These are phyloP conservation scores for Timema cristinae DNA, from an alignment of 2,888 invertebrate genomes.

Conservation along the genomic window DNA sequence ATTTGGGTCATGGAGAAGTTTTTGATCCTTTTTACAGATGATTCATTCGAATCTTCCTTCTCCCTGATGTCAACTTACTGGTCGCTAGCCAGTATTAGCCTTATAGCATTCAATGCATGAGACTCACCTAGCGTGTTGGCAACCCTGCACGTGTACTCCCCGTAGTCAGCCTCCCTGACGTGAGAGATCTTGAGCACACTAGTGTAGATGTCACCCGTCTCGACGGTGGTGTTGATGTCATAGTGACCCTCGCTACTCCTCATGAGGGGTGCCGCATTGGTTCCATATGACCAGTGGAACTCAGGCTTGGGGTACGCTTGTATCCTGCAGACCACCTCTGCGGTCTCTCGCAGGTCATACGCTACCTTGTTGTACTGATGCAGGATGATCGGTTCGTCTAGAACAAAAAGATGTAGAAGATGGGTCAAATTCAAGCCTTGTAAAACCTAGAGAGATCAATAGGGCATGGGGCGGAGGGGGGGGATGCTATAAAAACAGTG, in stretches of 20 bases:
- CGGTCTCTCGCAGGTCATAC: conserved; percentile 76
- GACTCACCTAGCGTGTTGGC: conserved; percentile 71
- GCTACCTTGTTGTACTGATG: conserved; percentile 86
- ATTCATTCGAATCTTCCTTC: too few relatives aligned
- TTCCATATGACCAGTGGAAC: conserved; percentile 86
- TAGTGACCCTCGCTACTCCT: conserved; percentile 82
- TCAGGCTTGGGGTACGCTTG: conserved; percentile 90
- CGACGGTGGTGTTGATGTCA: conserved; percentile 74
- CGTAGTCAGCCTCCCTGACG: conserved; percentile 79
- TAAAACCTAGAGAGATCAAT: too few relatives aligned
- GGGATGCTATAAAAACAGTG: too few relatives aligned
- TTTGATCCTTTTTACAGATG: too few relatives aligned
- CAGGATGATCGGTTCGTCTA: conserved; percentile 81
- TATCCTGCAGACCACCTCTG: conserved; percentile 82
- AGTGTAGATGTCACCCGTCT: conserved; percentile 81
- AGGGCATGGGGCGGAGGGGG: too few relatives aligned
- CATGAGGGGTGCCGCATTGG: conserved; percentile 67
- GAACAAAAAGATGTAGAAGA: conserved; percentile 32
- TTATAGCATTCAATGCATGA: background rate
- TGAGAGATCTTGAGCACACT: conserved; percentile 70
- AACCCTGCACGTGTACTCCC: conserved; percentile 86
- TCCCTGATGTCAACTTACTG: too few relatives aligned
- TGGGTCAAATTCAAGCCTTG: too few relatives aligned
- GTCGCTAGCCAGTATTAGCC: too few relatives aligned
- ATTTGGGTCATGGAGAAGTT: too few relatives aligned